Percentiles rank a stretch among this genome's conserved stretches.
Evolutionary conservation across 2,797 vertebrate species (phyloP).

Genomic region (Myotis vivesi): DNA sequence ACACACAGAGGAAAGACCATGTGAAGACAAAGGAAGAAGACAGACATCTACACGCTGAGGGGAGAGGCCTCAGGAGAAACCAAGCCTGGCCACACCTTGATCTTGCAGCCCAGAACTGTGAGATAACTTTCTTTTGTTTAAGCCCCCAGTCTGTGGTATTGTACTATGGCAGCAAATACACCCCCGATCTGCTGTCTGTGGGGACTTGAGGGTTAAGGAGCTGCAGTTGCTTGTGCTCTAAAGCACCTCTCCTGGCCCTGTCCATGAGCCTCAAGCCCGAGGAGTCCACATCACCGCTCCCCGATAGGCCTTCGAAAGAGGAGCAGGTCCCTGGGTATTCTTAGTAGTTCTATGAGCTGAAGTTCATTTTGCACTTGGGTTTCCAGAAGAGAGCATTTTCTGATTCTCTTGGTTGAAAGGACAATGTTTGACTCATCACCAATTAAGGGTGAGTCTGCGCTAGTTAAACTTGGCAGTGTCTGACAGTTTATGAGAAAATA

Average conservation of each 20-base stretch:
- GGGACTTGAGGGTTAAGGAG: not conserved
- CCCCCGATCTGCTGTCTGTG: accelerated
- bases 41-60: accelerated
- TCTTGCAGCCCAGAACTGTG: not conserved
- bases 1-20: not conserved
- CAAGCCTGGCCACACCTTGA: not conserved
- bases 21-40: not conserved
- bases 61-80: not conserved
- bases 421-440: not conserved
- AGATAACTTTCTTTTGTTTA: not conserved
- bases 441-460: not conserved
- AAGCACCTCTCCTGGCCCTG: accelerated
- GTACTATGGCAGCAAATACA: not conserved
- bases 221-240: not conserved
- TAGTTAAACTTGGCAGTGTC: not conserved
- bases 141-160: not conserved
- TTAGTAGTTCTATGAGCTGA: not conserved
- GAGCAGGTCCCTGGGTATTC: not conserved
- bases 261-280: not conserved
- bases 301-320: not conserved
- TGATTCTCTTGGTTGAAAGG: not conserved
- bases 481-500: not conserved
- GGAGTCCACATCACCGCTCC: not conserved
- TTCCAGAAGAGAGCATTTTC: not conserved
- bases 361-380: not conserved